A percentile compares a stretch with the other conserved stretches of the same genome.
Evolutionary conservation across 1,140 invertebrate genomes (phyloP).

Genomic region (Caenorhabditis briggsae): DNA sequence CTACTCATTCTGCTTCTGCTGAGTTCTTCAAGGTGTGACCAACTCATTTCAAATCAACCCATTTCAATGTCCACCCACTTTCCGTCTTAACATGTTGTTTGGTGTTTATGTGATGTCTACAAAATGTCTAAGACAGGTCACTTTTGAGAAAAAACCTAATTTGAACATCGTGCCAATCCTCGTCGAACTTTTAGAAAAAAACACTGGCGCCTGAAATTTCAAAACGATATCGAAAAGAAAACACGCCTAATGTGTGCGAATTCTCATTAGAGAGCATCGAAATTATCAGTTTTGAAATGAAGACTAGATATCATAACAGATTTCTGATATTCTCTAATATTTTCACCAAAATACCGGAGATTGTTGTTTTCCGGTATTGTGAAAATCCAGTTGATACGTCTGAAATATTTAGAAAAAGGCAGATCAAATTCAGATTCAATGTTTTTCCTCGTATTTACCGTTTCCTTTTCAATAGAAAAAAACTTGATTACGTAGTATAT

Average conservation of each 20-base stretch:
- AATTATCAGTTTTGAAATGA: no score
- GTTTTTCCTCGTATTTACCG: no score
- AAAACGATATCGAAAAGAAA: not conserved
- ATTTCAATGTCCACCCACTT: slow-evolving; percentile 34
- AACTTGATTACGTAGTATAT: slow-evolving; percentile 14
- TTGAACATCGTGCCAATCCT: not conserved
- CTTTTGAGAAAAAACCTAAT: slow-evolving; percentile 25
- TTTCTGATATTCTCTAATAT: no score
- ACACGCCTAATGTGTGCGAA: not conserved
- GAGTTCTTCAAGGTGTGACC: slow-evolving; percentile 22
- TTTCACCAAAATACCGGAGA: no score
- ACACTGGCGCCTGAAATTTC: not conserved
- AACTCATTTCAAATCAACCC: slow-evolving; percentile 22
- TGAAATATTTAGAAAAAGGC: not conserved
- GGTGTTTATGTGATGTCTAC: slow-evolving; percentile 39
- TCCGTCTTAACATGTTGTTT: slow-evolving; percentile 9
- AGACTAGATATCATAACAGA: no score
- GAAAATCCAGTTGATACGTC: not conserved
- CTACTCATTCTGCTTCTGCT: not conserved
- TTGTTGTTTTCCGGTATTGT: no score
- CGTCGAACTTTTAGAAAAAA: not conserved
- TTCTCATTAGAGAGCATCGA: no score
- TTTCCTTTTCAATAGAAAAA: no score
- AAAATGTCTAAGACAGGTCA: slow-evolving; percentile 17
- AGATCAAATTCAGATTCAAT: no score